phyloP scores from a whole-genome alignment of 2,888 invertebrate genomes.

The Anticlea derivata region DNA sequence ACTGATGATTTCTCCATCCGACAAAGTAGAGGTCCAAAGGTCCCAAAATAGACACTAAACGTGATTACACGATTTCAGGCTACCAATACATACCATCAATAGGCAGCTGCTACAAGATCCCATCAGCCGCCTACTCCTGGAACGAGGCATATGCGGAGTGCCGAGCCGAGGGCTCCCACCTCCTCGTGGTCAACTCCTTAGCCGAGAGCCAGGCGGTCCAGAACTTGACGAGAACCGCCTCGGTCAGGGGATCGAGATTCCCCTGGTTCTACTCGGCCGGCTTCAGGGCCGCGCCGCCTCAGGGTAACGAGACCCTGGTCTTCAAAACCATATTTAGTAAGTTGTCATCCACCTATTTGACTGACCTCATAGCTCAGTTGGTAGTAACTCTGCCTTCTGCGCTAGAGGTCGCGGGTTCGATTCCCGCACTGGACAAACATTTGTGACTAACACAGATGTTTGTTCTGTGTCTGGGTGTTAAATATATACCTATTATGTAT shows the following conservation, averaged over 20 bases:
- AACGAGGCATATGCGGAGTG: slow-evolving; percentile 62
- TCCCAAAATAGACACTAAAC: no score
- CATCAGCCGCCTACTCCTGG: slow-evolving; percentile 51
- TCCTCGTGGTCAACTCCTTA: slow-evolving; percentile 60
- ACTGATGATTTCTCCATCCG: no score
- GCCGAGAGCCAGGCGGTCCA: slow-evolving; percentile 49
- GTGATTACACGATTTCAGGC: no score
- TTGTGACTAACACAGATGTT: no score
- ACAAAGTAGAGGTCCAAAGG: no score
- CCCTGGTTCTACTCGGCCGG: slow-evolving; percentile 60
- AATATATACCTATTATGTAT: no score
- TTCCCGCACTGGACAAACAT: no score
- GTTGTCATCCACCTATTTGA: no score
- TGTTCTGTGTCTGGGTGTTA: no score
- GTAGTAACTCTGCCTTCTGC: no score
- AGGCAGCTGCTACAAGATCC: slow-evolving; percentile 64
- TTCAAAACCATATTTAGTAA: slow-evolving; percentile 68
- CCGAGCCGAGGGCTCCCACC: slow-evolving; percentile 53
- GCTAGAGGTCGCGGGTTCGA: no score
- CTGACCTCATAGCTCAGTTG: no score
- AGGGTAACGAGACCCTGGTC: slow-evolving; percentile 41
- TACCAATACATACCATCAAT: slow-evolving; percentile 50
- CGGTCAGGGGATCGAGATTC: slow-evolving; percentile 13
- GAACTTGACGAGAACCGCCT: slow-evolving; percentile 39
- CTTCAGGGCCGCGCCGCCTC: slow-evolving; percentile 49